Evolutionary conservation across 2,888 invertebrate genomes (phyloP).

Genomic region (Philonicus albiceps): DNA sequence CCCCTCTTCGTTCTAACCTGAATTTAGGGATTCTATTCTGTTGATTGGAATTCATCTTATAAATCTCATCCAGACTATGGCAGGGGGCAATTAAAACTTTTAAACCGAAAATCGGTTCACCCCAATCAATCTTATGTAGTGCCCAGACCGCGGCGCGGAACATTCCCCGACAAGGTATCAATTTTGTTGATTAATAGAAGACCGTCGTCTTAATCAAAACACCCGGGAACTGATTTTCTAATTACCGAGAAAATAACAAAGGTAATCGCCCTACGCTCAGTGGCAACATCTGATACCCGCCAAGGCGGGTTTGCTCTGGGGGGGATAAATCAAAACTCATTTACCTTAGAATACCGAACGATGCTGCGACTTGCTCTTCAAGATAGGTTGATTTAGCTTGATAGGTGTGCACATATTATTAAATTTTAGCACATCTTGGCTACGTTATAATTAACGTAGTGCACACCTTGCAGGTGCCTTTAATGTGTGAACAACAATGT

Average conservation of each 20-base stretch:
- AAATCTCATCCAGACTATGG: slow-evolving; percentile 5
- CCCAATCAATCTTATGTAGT: slow-evolving; percentile 21
- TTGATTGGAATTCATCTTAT: slow-evolving; percentile 27
- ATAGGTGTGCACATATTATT: neutral
- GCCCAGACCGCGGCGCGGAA: slow-evolving; percentile 17
- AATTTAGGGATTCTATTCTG: neutral
- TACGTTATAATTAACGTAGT: neutral
- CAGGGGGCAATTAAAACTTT: slow-evolving; percentile 31
- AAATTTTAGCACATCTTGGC: neutral
- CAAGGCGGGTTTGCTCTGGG: neutral
- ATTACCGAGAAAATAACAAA: slow-evolving; percentile 30
- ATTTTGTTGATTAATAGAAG: slow-evolving; percentile 46
- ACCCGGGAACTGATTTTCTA: slow-evolving; percentile 33
- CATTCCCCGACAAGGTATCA: slow-evolving; percentile 42
- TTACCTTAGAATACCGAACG: neutral
- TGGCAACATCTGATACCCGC: slow-evolving; percentile 32
- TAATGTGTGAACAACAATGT: slow-evolving; percentile 11
- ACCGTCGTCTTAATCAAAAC: slow-evolving; percentile 44
- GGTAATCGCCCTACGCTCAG: slow-evolving; percentile 16
- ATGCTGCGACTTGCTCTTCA: neutral
- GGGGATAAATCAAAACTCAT: slow-evolving; percentile 35
- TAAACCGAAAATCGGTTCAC: slow-evolving; percentile 33
- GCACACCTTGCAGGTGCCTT: slow-evolving; percentile 25
- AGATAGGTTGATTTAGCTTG: neutral
- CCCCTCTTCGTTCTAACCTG: neutral